Conservation (phyloP, 2,888 invertebrate genomes). For the Amiota mariae region DNA sequence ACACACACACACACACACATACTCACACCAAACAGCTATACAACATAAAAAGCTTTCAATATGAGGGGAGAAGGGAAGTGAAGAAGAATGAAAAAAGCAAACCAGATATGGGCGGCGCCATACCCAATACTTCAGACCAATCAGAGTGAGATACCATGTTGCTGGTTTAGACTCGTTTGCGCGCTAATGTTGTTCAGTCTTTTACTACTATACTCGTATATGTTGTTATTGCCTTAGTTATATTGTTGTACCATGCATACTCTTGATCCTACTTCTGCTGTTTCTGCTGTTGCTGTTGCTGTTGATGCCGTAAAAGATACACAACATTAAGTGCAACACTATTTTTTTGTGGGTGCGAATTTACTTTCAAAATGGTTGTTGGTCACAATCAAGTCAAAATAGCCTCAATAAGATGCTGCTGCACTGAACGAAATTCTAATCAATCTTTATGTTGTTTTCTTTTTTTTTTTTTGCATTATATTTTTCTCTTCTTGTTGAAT, state of each 20-base stretch:
- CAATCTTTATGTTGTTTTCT: constrained; percentile 3
- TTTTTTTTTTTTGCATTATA: neutral
- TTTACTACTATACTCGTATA: neutral
- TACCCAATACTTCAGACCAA: constrained; percentile 68
- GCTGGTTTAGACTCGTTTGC: neutral
- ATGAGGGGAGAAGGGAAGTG: constrained; percentile 26
- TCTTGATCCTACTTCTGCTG: constrained; percentile 48
- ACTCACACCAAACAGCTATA: constrained; percentile 29
- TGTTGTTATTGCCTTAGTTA: constrained; percentile 35
- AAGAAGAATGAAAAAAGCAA: constrained; percentile 52
- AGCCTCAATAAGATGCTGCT: neutral
- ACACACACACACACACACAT: constrained; percentile 37
- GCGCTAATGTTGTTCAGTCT: constrained; percentile 33
- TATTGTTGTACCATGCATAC: constrained; percentile 43
- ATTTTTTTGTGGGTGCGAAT: constrained; percentile 16
- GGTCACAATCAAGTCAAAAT: constrained; percentile 24
- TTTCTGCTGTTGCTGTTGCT: constrained; percentile 49
- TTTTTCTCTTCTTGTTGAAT: neutral
- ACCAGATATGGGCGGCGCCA: constrained; percentile 74
- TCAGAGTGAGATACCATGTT: constrained; percentile 57
- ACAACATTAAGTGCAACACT: constrained; percentile 38
- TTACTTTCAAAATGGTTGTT: constrained; percentile 13
- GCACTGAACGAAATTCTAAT: neutral
- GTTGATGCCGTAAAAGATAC: constrained; percentile 37
- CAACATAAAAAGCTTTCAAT: constrained; percentile 37